Conservation (phyloP, 2,888 invertebrate species). For the Rosalia funebris region DNA sequence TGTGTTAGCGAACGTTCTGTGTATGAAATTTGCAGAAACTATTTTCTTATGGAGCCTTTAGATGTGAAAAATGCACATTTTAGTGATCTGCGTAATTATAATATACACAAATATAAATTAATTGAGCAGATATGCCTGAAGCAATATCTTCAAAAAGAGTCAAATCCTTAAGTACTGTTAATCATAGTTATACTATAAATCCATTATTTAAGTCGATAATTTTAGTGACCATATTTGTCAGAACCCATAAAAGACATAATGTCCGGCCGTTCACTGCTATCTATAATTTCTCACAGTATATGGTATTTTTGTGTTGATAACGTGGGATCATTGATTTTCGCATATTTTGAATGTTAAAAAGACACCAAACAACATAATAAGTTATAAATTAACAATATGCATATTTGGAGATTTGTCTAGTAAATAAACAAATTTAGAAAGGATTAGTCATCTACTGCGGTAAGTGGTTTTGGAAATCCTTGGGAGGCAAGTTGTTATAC, state of each 20-base stretch:
- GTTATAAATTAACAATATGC: conserved; percentile 25
- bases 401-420: conserved; percentile 24
- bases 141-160: no score
- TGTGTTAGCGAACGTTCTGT: no score
- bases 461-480: conserved; percentile 26
- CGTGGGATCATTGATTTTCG: conserved; percentile 17
- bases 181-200: no score
- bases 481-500: conserved; percentile 5
- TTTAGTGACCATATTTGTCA: conserved; percentile 1
- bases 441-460: conserved; percentile 27
- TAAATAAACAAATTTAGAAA: conserved; percentile 27
- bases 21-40: no score
- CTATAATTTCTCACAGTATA: background rate
- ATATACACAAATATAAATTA: no score
- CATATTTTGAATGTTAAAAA: conserved; percentile 14
- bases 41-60: no score
- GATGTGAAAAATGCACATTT: no score
- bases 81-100: no score
- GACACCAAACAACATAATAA: conserved; percentile 12
- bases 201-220: background rate
- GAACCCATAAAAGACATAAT: background rate
- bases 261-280: background rate
- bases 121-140: no score
- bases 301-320: conserved; percentile 5
- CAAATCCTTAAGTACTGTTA: no score